phyloP scores from a whole-genome alignment of 2,113 vertebrate species.

The Sula dactylatra region DNA sequence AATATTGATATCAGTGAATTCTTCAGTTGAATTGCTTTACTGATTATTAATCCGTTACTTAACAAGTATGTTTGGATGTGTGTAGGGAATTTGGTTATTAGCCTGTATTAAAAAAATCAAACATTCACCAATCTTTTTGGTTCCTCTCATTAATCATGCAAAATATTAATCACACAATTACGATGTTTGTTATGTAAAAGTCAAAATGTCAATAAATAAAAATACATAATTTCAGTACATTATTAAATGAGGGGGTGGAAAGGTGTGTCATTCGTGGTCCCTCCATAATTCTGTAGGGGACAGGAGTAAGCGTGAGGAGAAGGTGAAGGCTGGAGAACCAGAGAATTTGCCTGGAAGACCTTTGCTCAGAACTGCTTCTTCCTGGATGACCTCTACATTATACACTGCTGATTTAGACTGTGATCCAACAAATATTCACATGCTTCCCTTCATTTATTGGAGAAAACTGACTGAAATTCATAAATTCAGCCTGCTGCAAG shows the following conservation, averaged over 20 bases:
- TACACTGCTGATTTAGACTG: background rate
- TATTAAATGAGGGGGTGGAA: background rate
- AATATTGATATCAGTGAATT: background rate
- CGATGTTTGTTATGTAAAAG: background rate
- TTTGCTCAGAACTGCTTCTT: background rate
- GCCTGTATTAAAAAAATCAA: background rate
- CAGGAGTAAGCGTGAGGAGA: background rate
- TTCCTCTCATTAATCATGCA: background rate
- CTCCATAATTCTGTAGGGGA: background rate
- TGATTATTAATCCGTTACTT: background rate
- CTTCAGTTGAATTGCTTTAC: background rate
- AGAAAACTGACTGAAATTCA: background rate
- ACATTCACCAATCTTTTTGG: background rate
- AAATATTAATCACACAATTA: background rate
- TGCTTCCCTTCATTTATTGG: background rate
- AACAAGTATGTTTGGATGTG: background rate
- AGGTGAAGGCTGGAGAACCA: background rate
- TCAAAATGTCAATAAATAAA: constrained; percentile 4
- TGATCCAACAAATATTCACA: background rate
- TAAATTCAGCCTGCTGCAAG: background rate
- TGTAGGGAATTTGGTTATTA: background rate
- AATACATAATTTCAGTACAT: background rate
- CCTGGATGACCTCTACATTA: background rate
- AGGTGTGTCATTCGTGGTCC: fast-evolving
- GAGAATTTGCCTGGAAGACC: background rate